These are phyloP conservation scores for Epizoanthus scotinus DNA, from an alignment of 92 coral and sea anemone species.

Conservation along the genomic window DNA sequence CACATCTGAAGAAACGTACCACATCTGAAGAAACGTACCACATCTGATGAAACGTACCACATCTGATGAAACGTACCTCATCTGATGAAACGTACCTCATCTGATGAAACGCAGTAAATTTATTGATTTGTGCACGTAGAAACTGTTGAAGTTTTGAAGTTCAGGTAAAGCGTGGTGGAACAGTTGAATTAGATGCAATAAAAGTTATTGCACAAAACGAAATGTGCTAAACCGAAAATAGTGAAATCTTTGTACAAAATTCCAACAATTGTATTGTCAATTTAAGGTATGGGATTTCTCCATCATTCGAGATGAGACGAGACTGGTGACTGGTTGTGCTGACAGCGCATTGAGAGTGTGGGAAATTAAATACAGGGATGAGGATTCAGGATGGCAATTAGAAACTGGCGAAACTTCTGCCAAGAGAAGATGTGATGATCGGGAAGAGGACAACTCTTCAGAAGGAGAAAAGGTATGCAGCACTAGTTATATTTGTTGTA, in stretches of 20 bases:
- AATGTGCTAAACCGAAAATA: background rate
- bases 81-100: background rate
- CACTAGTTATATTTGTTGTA: background rate
- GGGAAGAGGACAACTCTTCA: background rate
- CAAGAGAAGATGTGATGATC: constrained; percentile 13
- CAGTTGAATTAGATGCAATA: too few species aligned
- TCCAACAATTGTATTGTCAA: background rate
- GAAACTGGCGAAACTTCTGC: background rate
- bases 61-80: too few species aligned
- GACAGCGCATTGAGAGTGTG: constrained; percentile 94
- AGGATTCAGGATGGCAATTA: constrained; percentile 1
- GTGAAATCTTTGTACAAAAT: too few species aligned
- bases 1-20: too few species aligned
- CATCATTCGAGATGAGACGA: constrained; percentile 68
- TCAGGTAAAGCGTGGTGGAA: too few species aligned
- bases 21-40: too few species aligned
- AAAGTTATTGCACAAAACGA: too few species aligned
- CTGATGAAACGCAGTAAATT: too few species aligned
- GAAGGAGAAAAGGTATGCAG: constrained; percentile 18
- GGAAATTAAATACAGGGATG: constrained; percentile 63
- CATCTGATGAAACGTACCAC: too few species aligned
- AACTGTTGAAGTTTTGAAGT: too few species aligned
- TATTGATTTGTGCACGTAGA: too few species aligned
- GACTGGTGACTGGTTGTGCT: constrained; percentile 91
- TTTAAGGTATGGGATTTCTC: constrained; percentile 91